A percentile compares a stretch with the other conserved stretches of the same genome.
phyloP scores from a whole-genome alignment of 2,888 invertebrate genomes.

The Willowsia nigromaculata region DNA sequence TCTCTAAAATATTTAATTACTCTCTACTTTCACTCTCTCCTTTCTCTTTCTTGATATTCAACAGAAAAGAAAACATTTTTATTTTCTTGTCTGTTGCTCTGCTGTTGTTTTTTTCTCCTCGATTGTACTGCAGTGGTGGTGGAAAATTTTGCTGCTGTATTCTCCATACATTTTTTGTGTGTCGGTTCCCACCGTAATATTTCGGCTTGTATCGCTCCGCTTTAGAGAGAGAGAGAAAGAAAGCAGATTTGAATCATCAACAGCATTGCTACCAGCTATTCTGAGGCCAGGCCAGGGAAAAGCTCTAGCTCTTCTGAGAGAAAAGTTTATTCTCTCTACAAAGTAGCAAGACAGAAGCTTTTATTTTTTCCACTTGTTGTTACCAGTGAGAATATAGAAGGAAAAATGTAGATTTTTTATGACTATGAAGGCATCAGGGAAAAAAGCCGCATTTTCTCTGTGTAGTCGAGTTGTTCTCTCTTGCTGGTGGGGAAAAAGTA shows the following conservation, averaged over 20 bases:
- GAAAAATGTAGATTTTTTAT: no score
- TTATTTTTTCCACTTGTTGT: conserved; percentile 63
- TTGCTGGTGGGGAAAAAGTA: neutral
- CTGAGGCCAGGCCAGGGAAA: neutral
- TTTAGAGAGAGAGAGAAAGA: no score
- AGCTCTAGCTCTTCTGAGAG: no score
- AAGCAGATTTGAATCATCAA: neutral
- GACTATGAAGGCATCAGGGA: no score
- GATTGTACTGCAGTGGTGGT: neutral
- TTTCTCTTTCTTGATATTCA: neutral
- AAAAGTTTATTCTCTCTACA: no score
- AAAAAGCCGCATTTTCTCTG: neutral
- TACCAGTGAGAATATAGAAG: neutral
- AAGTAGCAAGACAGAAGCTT: neutral
- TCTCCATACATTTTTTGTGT: neutral
- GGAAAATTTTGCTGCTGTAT: neutral
- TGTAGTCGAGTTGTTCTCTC: neutral
- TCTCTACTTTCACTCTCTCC: no score
- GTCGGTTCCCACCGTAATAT: neutral
- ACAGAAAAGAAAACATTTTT: neutral
- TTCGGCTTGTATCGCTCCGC: conserved; percentile 25
- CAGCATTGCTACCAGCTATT: neutral
- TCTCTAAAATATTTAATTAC: no score
- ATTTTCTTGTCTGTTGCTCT: neutral
- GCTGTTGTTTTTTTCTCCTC: neutral